Evolutionary conservation across 2,888 invertebrate species (phyloP).

Genomic region (Pseudococcus longispinus): DNA sequence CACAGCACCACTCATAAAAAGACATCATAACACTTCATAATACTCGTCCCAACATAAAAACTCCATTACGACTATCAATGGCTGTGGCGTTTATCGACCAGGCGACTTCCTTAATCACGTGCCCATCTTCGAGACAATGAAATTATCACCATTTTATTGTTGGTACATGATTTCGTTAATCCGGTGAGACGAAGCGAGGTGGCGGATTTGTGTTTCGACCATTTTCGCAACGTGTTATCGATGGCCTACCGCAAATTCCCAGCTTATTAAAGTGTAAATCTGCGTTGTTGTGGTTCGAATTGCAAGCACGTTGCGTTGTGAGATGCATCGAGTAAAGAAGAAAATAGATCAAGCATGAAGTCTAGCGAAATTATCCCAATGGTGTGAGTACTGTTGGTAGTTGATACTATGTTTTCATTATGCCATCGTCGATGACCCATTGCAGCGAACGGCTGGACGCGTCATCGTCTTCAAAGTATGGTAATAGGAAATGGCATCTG

Average conservation of each 20-base stretch:
- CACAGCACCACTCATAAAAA: not conserved
- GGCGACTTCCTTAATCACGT: conserved; percentile 36
- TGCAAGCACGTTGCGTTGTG: not conserved
- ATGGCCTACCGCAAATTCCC: not conserved
- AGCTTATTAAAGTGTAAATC: not conserved
- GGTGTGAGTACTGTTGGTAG: not conserved
- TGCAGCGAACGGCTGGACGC: not conserved
- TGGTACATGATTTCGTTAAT: not conserved
- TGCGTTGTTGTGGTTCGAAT: not conserved
- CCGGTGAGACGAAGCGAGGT: not conserved
- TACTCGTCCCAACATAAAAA: not conserved
- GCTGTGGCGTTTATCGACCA: not conserved
- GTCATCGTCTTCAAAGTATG: not conserved
- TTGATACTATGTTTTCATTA: not conserved
- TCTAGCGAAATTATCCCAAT: not conserved
- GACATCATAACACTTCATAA: not conserved
- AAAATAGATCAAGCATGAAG: not conserved
- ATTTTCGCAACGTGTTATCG: not conserved
- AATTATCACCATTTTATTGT: not conserved
- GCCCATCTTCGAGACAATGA: not conserved
- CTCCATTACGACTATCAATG: conserved; percentile 19
- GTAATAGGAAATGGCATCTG: not conserved
- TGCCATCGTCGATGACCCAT: not conserved
- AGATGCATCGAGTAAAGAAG: not conserved
- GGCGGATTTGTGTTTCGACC: not conserved